Conservation (phyloP, 2,797 vertebrate genomes). For the Catostomus latipinnis region DNA sequence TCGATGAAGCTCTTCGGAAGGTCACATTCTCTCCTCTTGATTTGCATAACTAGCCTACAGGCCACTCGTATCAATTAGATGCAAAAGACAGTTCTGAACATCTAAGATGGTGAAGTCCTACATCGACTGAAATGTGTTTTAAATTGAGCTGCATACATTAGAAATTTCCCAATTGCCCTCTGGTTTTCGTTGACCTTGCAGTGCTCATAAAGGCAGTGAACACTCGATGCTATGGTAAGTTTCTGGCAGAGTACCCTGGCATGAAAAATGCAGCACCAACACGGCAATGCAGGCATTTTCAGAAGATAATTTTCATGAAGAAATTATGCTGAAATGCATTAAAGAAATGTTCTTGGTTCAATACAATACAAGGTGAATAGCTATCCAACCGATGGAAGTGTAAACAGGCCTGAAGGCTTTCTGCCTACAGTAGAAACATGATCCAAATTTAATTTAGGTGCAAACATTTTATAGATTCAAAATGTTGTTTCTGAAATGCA, state of each 20-base stretch:
- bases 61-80: slow-evolving; percentile 37
- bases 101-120: slow-evolving; percentile 12
- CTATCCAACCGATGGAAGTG: too few relatives aligned
- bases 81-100: slow-evolving; percentile 8
- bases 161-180: slow-evolving; percentile 19
- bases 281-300: slow-evolving; percentile 1
- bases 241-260: slow-evolving; percentile 38
- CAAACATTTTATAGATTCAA: not conserved
- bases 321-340: not conserved
- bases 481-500: not conserved
- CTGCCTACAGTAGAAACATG: too few relatives aligned
- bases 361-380: too few relatives aligned
- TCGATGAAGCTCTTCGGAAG: not conserved
- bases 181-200: slow-evolving; percentile 43
- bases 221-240: not conserved
- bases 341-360: not conserved
- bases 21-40: slow-evolving; percentile 3
- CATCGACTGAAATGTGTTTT: slow-evolving; percentile 37
- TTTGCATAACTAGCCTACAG: slow-evolving; percentile 40
- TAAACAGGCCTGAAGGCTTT: too few relatives aligned
- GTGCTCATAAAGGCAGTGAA: not conserved
- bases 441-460: too few relatives aligned
- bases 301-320: not conserved
- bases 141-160: slow-evolving; percentile 44
- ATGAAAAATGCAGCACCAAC: slow-evolving; percentile 19